phyloP scores from a whole-genome alignment of 1,140 invertebrate genomes.

The Euschistus heros region DNA sequence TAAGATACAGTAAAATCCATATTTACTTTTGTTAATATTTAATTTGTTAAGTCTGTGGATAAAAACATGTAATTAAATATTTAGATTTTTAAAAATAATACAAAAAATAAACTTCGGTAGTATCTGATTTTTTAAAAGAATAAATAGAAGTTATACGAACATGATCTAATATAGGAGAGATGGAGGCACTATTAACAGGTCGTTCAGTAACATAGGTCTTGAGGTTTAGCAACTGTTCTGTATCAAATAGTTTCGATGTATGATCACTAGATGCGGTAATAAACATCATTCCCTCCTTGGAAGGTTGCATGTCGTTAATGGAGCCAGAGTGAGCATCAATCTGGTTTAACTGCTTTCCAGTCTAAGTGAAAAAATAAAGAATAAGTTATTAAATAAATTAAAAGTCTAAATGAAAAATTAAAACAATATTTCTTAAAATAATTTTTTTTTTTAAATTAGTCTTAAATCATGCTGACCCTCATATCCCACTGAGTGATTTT shows the following conservation, averaged over 20 bases:
- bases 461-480: constrained; percentile 44
- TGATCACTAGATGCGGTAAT: constrained; percentile 92
- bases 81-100: neutral
- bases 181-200: constrained; percentile 91
- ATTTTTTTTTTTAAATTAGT: neutral
- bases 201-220: constrained; percentile 95
- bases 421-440: neutral
- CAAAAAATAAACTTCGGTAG: too few relatives aligned
- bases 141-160: constrained; percentile 40
- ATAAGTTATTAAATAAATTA: neutral
- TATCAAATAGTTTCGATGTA: constrained; percentile 89
- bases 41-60: neutral
- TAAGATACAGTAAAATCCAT: too few relatives aligned
- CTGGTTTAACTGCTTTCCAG: constrained; percentile 61
- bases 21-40: too few relatives aligned
- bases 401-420: neutral
- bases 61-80: neutral
- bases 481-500: constrained; percentile 85
- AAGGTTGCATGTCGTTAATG: constrained; percentile 94
- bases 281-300: constrained; percentile 88
- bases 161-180: constrained; percentile 89
- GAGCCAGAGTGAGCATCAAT: constrained; percentile 69
- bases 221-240: constrained; percentile 65
- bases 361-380: constrained; percentile 9
- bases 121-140: too few relatives aligned